Evolutionary conservation across 2,888 invertebrate genomes (phyloP).

Genomic region (Monoplex corrugatus): DNA sequence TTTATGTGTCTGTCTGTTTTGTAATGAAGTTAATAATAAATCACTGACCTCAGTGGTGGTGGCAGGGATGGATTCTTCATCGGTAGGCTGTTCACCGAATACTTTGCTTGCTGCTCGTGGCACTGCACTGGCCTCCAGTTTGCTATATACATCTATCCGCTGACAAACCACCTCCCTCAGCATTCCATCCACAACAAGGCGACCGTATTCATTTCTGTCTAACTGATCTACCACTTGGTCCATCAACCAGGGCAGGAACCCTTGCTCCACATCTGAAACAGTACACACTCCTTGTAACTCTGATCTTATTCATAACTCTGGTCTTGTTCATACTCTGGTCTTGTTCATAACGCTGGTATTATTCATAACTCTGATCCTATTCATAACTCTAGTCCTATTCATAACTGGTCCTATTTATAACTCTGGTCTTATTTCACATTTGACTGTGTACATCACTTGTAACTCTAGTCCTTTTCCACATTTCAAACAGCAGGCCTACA

Average conservation of each 20-base stretch:
- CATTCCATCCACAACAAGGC: slow-evolving; percentile 89
- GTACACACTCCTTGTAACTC: too few relatives aligned
- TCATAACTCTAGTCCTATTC: too few relatives aligned
- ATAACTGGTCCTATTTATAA: too few relatives aligned
- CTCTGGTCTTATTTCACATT: too few relatives aligned
- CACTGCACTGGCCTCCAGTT: slow-evolving; percentile 63
- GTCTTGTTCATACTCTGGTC: too few relatives aligned
- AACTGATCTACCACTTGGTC: slow-evolving; percentile 91
- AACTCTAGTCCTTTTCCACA: too few relatives aligned
- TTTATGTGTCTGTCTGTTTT: slow-evolving; percentile 60
- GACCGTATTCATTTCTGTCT: slow-evolving; percentile 90
- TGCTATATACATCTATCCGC: slow-evolving; percentile 71
- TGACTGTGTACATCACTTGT: too few relatives aligned
- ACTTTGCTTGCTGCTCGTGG: slow-evolving; percentile 48
- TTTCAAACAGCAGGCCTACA: too few relatives aligned
- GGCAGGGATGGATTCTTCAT: slow-evolving; percentile 63
- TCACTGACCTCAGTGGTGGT: slow-evolving; percentile 63
- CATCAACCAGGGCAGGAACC: slow-evolving; percentile 94
- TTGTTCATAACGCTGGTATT: too few relatives aligned
- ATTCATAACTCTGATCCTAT: too few relatives aligned
- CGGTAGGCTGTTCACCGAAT: slow-evolving; percentile 44
- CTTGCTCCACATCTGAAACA: slow-evolving; percentile 84
- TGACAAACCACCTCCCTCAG: slow-evolving; percentile 77
- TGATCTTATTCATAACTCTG: too few relatives aligned
- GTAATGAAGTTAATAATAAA: too few relatives aligned